Evolutionary conservation across 1,140 invertebrate species (phyloP).

Genomic region (Pogonognathellus flavescens): DNA sequence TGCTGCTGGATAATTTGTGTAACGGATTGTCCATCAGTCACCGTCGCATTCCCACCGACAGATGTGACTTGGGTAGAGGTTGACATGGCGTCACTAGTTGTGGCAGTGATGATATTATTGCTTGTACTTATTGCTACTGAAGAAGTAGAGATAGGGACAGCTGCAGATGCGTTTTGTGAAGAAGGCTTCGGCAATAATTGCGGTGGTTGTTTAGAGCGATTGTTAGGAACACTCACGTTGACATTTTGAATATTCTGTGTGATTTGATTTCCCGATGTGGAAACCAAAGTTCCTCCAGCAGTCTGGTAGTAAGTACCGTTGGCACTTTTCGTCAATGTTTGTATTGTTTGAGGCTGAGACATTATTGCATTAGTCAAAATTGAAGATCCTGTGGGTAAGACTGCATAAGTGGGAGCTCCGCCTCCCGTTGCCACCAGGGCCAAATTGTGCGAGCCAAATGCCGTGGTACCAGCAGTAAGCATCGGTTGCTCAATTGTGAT

Average conservation of each 20-base stretch:
- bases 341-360: conserved; percentile 63
- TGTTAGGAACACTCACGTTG: conserved; percentile 37
- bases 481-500: conserved; percentile 62
- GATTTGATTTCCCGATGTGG: conserved; percentile 21
- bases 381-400: conserved; percentile 55
- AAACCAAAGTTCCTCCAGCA: conserved; percentile 46
- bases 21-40: conserved; percentile 5
- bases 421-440: conserved; percentile 64
- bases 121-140: conserved; percentile 41
- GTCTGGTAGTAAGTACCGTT: conserved; percentile 65
- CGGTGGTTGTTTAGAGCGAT: conserved; percentile 60
- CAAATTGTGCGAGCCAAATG: conserved; percentile 58
- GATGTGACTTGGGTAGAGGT: conserved; percentile 39
- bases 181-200: conserved; percentile 66
- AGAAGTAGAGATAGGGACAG: conserved; percentile 1
- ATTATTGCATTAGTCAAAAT: conserved; percentile 64
- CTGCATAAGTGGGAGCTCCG: conserved; percentile 62
- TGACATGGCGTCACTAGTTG: conserved; percentile 21
- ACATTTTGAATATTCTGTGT: conserved; percentile 55
- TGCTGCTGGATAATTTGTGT: conserved; percentile 62
- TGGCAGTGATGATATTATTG: conserved; percentile 39
- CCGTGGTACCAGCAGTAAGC: background rate
- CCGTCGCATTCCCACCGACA: background rate
- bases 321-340: conserved; percentile 59
- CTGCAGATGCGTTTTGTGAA: conserved; percentile 5